A percentile compares a stretch with the other conserved stretches of the same genome.
These are phyloP conservation scores for Cuniculus paca DNA, from an alignment of 2,797 vertebrate genomes.

Conservation along the genomic window DNA sequence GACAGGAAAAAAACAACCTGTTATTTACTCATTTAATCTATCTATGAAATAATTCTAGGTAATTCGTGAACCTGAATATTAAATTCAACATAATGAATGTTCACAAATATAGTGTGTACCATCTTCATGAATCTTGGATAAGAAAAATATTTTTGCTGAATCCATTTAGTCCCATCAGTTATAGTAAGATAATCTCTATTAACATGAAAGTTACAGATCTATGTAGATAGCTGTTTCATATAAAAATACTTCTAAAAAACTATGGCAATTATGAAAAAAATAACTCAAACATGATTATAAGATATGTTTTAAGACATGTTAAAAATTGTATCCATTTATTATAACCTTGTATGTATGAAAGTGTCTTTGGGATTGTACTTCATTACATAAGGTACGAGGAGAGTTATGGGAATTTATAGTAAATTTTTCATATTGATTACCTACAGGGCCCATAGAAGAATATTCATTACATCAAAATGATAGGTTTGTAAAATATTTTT, in stretches of 20 bases:
- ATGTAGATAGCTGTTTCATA: neutral
- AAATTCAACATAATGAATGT: neutral
- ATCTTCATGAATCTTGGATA: neutral
- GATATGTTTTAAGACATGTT: neutral
- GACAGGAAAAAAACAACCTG: neutral
- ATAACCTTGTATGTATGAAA: too few relatives aligned
- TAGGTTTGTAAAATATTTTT: neutral
- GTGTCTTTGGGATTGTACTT: neutral
- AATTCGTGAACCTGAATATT: neutral
- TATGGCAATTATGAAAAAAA: neutral
- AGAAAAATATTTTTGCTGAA: neutral
- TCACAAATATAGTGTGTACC: neutral
- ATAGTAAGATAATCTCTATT: neutral
- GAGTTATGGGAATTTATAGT: neutral
- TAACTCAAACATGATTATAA: neutral
- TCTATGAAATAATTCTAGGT: neutral
- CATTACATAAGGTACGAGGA: neutral
- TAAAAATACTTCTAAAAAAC: neutral
- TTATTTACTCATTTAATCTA: neutral
- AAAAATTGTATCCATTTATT: neutral
- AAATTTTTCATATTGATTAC: neutral
- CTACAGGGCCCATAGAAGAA: neutral
- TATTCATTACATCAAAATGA: neutral
- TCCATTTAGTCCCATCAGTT: neutral
- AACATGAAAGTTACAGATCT: neutral